Evolutionary conservation across 92 coral and sea anemone species (phyloP).

Genomic region (Hydrozoanthus gracilis): DNA sequence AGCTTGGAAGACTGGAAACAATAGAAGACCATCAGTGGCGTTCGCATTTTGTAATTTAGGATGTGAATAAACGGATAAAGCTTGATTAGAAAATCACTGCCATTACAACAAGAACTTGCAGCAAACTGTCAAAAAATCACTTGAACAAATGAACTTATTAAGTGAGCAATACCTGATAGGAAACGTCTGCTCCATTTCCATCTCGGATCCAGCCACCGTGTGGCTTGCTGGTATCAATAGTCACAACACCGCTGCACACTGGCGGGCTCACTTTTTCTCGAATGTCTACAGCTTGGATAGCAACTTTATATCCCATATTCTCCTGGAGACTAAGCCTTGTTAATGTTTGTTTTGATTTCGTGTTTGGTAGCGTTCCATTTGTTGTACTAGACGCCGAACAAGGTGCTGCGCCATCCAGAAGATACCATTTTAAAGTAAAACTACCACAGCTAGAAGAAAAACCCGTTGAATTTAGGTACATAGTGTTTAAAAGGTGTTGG

Average conservation of each 20-base stretch:
- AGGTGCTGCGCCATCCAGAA: conserved; percentile 38
- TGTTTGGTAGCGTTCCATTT: conserved; percentile 34
- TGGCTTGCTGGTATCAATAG: conserved; percentile 67
- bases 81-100: not conserved
- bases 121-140: not conserved
- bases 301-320: conserved; percentile 52
- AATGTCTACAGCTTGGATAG: conserved; percentile 54
- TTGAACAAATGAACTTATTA: not conserved
- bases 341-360: conserved; percentile 49
- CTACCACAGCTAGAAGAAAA: conserved; percentile 58
- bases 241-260: conserved; percentile 57
- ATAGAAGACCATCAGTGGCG: not conserved
- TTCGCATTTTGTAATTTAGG: not conserved
- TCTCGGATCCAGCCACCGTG: conserved; percentile 86
- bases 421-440: conserved; percentile 51
- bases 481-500: conserved; percentile 46
- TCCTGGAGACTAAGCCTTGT: conserved; percentile 56
- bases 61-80: not conserved
- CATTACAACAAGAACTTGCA: not conserved
- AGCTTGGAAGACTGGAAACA: conserved; percentile 58
- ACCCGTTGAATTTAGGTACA: conserved; percentile 50
- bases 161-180: conserved; percentile 53
- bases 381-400: conserved; percentile 30
- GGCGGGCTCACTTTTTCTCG: conserved; percentile 52
- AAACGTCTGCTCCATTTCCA: conserved; percentile 72